Percentiles rank a stretch among this genome's conserved stretches.
phyloP scores from a whole-genome alignment of 2,113 vertebrate genomes.

The Pardalotus punctatus region DNA sequence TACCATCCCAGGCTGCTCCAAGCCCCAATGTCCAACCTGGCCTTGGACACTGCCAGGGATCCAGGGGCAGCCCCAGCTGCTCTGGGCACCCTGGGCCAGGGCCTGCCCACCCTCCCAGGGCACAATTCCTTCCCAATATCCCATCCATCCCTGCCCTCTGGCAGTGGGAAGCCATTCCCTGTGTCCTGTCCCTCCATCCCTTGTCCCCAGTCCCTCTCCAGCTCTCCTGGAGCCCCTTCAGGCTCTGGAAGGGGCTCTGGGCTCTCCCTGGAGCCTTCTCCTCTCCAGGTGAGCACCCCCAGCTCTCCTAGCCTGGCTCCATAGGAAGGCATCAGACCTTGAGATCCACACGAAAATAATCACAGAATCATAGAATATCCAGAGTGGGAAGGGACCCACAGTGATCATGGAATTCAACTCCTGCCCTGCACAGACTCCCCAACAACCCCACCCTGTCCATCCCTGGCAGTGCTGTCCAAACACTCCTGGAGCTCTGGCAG shows the following conservation, averaged over 20 bases:
- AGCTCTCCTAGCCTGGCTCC: background rate
- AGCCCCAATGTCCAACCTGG: rapidly evolving
- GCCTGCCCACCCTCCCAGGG: rapidly evolving
- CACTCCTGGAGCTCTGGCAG: background rate
- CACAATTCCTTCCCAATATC: background rate
- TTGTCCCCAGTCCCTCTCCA: background rate
- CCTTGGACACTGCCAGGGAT: background rate
- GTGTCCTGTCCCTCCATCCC: background rate
- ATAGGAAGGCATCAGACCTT: background rate
- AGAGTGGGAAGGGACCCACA: background rate
- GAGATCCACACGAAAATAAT: background rate
- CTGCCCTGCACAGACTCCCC: background rate
- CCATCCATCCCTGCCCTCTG: background rate
- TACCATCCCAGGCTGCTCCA: rapidly evolving
- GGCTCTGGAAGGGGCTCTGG: rapidly evolving
- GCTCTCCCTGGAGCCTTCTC: background rate
- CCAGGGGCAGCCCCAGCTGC: background rate
- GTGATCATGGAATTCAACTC: background rate
- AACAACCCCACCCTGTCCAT: background rate
- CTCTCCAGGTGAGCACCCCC: background rate
- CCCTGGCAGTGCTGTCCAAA: rapidly evolving
- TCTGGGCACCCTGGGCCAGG: background rate
- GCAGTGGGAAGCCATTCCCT: background rate
- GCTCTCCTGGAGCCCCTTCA: background rate
- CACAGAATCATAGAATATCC: background rate